Evolutionary conservation across 2,797 vertebrate species (phyloP).

Genomic region (Alectoris magna): DNA sequence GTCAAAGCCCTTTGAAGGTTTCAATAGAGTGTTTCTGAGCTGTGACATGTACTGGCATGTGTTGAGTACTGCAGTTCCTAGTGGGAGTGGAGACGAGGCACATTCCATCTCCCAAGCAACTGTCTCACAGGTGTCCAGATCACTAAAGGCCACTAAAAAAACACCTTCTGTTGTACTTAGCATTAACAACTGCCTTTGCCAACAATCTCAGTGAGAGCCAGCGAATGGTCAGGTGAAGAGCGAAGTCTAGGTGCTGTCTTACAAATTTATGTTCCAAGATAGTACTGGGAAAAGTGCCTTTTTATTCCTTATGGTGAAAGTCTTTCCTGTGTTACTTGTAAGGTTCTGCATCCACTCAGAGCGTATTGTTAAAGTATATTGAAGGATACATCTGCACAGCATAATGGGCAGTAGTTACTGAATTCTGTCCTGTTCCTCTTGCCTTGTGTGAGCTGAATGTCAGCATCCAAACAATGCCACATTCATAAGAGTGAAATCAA

Average conservation of each 20-base stretch:
- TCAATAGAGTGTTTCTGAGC: constrained; percentile 41
- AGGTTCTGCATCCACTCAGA: neutral
- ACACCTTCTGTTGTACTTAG: neutral
- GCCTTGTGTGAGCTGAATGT: neutral
- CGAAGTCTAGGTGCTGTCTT: neutral
- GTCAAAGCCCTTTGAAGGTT: constrained; percentile 66
- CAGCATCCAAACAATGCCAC: neutral
- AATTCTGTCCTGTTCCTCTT: neutral
- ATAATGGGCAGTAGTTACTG: neutral
- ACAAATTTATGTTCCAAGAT: rapidly evolving
- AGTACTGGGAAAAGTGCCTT: neutral
- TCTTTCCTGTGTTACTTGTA: neutral
- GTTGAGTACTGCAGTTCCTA: constrained; percentile 36
- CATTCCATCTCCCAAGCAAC: constrained; percentile 52
- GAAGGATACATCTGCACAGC: neutral
- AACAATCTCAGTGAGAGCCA: neutral
- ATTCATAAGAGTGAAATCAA: neutral
- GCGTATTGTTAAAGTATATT: neutral
- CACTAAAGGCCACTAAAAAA: constrained; percentile 7
- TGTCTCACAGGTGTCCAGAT: constrained; percentile 40
- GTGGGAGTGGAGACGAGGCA: constrained; percentile 36
- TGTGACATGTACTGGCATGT: constrained; percentile 67
- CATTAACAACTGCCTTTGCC: neutral
- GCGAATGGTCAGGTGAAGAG: neutral
- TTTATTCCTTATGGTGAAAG: neutral